Evolutionary conservation across 2,797 vertebrate genomes (phyloP).

Genomic region (Chiroxiphia lanceolata): DNA sequence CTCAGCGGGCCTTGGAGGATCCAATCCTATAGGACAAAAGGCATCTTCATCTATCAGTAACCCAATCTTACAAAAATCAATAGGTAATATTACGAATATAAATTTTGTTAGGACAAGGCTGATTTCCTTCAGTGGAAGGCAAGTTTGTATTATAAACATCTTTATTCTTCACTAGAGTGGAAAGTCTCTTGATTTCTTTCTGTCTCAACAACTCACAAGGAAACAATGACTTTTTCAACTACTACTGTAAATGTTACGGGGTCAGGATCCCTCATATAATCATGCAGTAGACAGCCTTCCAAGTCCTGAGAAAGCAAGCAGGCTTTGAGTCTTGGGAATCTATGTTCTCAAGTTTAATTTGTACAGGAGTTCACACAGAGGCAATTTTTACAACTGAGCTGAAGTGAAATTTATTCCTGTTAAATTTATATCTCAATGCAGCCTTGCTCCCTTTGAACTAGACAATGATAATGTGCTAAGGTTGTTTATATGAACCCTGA

Average conservation of each 20-base stretch:
- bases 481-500: not conserved
- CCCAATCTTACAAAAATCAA: not conserved
- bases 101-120: not conserved
- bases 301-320: not conserved
- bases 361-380: not conserved
- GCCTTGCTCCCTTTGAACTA: not conserved
- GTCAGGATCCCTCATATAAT: not conserved
- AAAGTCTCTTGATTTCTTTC: not conserved
- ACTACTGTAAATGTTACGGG: not conserved
- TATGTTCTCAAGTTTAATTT: not conserved
- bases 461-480: not conserved
- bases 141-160: not conserved
- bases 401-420: not conserved
- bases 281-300: not conserved
- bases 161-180: not conserved
- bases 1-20: not conserved
- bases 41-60: not conserved
- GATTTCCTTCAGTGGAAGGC: not conserved
- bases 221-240: not conserved
- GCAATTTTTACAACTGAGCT: not conserved
- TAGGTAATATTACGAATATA: not conserved
- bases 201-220: not conserved
- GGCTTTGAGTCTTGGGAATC: not conserved
- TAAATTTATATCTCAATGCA: not conserved
- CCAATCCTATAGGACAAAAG: not conserved